Percentiles rank a stretch among this genome's conserved stretches.
phyloP scores from a whole-genome alignment of 1,140 invertebrate genomes.

The Drosophila ananassae region DNA sequence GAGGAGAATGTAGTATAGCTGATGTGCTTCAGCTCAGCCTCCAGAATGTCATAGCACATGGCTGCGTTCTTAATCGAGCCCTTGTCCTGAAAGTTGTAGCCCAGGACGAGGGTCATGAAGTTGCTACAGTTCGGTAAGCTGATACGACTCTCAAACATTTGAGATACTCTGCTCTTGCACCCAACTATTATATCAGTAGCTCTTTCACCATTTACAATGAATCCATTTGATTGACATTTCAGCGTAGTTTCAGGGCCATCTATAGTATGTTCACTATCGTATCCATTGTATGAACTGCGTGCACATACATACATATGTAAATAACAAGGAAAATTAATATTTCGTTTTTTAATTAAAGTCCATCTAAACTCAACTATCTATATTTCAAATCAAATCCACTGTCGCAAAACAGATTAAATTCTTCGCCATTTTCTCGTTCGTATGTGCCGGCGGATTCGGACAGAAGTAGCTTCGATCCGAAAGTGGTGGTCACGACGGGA shows the following conservation, averaged over 20 bases:
- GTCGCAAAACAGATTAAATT: constrained; percentile 6
- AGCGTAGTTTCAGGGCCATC: rapidly evolving
- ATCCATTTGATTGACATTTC: neutral
- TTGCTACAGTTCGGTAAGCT: constrained; percentile 24
- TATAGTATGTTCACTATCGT: no score
- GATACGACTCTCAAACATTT: constrained; percentile 35
- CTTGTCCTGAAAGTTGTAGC: neutral
- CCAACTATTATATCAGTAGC: rapidly evolving
- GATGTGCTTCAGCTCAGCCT: constrained; percentile 33
- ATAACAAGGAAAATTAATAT: no score
- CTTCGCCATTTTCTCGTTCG: neutral
- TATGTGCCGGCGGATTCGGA: neutral
- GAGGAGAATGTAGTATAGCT: constrained; percentile 33
- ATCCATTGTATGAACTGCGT: no score
- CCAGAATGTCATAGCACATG: constrained; percentile 41
- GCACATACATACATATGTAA: no score
- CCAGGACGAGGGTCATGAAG: constrained; percentile 47
- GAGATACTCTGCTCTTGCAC: neutral
- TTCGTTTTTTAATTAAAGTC: no score
- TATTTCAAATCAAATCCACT: constrained; percentile 5
- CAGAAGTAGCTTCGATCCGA: constrained; percentile 4
- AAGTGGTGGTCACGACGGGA: neutral
- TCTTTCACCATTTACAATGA: neutral
- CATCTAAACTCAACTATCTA: no score
- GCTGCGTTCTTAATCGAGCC: constrained; percentile 25